phyloP scores from a whole-genome alignment of 2,113 vertebrate genomes.

The Phasianus colchicus region DNA sequence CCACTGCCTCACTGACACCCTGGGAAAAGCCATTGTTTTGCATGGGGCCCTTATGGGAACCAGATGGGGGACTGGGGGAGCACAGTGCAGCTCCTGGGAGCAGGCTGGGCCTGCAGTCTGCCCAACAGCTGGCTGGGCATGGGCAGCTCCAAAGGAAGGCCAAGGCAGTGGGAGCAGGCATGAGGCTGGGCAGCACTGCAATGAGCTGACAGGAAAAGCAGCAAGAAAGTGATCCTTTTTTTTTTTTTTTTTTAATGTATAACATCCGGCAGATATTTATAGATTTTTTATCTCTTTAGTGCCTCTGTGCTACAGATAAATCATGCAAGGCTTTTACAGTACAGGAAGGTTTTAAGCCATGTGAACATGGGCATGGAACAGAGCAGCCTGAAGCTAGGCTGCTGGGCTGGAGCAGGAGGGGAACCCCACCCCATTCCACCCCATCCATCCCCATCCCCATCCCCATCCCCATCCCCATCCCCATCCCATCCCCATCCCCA shows the following conservation, averaged over 20 bases:
- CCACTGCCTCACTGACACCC: fast-evolving
- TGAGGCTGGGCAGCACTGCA: background rate
- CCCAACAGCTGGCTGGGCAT: background rate
- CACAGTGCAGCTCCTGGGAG: background rate
- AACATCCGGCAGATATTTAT: constrained; percentile 22
- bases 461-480: no score
- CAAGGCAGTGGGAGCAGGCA: background rate
- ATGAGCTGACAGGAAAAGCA: background rate
- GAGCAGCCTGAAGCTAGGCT: background rate
- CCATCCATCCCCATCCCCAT: no score
- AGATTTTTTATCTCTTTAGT: constrained; percentile 34
- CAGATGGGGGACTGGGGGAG: background rate
- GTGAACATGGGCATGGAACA: fast-evolving
- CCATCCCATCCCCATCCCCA: no score
- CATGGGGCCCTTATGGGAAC: background rate
- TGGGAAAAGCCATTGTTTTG: background rate
- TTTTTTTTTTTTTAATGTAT: background rate
- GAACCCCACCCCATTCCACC: background rate
- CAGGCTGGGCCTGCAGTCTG: background rate
- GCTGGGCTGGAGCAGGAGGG: background rate
- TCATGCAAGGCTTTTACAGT: background rate
- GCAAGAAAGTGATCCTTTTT: fast-evolving
- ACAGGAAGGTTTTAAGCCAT: background rate
- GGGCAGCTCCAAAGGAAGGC: constrained; percentile 5
- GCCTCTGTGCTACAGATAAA: background rate